These are phyloP conservation scores for Armadillidium nasatum DNA, from an alignment of 1,140 invertebrate genomes.

Conservation along the genomic window DNA sequence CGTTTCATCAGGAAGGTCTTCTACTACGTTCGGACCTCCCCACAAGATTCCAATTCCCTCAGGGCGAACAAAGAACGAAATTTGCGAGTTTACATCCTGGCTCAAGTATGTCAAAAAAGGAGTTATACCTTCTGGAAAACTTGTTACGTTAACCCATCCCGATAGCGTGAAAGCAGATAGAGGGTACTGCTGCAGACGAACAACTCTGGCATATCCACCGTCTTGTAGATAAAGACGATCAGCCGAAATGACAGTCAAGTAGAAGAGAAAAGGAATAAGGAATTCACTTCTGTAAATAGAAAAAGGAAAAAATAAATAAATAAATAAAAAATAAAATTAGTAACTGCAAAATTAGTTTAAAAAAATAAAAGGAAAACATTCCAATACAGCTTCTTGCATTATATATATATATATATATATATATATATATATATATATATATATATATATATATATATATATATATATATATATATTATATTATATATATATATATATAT, in stretches of 20 bases:
- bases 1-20: constrained; percentile 1
- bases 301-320: neutral
- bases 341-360: no score
- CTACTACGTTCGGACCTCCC: constrained; percentile 30
- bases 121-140: constrained; percentile 38
- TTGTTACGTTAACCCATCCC: constrained; percentile 42
- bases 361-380: no score
- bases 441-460: no score
- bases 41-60: constrained; percentile 42
- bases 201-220: constrained; percentile 37
- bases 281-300: neutral
- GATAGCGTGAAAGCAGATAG: constrained; percentile 35
- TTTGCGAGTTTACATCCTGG: constrained; percentile 34
- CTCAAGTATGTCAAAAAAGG: constrained; percentile 37
- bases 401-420: no score
- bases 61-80: constrained; percentile 42
- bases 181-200: constrained; percentile 23
- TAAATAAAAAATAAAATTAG: no score
- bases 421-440: no score
- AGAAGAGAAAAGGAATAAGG: neutral
- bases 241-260: neutral
- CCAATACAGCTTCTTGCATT: no score
- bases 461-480: no score
- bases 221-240: constrained; percentile 32
- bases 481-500: no score